Conservation (phyloP, 2,888 invertebrate genomes). For the Stenolophus ochropezus region DNA sequence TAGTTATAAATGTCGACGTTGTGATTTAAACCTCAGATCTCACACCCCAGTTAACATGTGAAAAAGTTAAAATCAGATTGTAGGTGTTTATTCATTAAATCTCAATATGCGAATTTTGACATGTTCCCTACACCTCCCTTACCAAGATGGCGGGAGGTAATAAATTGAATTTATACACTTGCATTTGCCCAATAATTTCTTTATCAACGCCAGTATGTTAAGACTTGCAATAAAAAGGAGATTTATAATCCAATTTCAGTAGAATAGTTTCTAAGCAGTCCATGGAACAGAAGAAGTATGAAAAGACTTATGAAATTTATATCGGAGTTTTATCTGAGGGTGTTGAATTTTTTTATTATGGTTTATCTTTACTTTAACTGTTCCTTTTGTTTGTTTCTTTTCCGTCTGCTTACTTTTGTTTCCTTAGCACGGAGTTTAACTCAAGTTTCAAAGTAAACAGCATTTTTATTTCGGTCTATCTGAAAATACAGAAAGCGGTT, state of each 20-base stretch:
- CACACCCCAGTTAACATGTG: too few species aligned
- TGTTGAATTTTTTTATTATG: slow-evolving; percentile 16
- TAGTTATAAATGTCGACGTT: too few species aligned
- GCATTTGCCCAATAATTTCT: neutral
- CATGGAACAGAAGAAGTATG: neutral
- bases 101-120: too few species aligned
- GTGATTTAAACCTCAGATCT: too few species aligned
- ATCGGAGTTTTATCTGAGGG: neutral
- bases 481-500: neutral
- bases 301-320: neutral
- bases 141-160: too few species aligned
- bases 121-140: too few species aligned
- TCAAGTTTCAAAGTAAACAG: slow-evolving; percentile 28
- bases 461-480: slow-evolving; percentile 16
- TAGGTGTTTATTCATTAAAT: too few species aligned
- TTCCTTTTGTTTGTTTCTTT: slow-evolving; percentile 5
- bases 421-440: slow-evolving; percentile 10
- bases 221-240: neutral
- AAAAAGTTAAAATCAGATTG: too few species aligned
- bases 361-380: slow-evolving; percentile 11
- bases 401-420: slow-evolving; percentile 13
- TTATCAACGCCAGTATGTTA: neutral
- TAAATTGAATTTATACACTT: neutral
- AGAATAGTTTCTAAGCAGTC: neutral
- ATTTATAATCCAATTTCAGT: neutral